These are phyloP conservation scores for Timema cristinae DNA, from an alignment of 2,888 invertebrate genomes.

Conservation along the genomic window DNA sequence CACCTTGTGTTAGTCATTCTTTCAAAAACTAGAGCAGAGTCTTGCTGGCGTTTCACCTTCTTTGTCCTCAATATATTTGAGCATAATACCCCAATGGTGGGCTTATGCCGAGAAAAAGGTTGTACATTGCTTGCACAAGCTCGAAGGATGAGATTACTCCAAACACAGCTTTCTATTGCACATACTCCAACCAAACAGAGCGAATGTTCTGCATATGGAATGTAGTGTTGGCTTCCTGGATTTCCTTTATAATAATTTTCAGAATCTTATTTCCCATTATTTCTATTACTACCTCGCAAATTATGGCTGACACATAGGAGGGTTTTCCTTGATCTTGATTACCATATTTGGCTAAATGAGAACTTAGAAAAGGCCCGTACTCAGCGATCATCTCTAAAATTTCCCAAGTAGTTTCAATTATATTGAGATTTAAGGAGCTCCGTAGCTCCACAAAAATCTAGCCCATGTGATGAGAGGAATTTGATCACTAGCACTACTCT, in stretches of 20 bases:
- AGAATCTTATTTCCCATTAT: not conserved
- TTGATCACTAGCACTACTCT: not conserved
- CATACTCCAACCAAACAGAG: not conserved
- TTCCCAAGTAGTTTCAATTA: not conserved
- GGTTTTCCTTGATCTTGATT: not conserved
- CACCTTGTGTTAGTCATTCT: too few relatives aligned
- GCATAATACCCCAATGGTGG: not conserved
- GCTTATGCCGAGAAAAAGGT: not conserved
- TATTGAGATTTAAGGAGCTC: not conserved
- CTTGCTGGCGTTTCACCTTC: not conserved
- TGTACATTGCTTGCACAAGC: not conserved
- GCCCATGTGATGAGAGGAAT: not conserved
- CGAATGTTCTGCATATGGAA: not conserved
- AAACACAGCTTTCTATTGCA: not conserved
- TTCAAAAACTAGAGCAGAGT: not conserved
- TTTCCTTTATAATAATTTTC: not conserved
- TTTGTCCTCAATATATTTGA: not conserved
- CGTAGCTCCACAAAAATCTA: not conserved
- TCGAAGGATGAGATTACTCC: not conserved
- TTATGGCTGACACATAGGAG: not conserved
- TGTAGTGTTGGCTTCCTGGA: not conserved
- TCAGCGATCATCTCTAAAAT: not conserved
- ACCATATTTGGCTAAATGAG: constrained; percentile 9
- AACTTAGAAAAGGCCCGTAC: not conserved
- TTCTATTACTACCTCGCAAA: constrained; percentile 1